Percentiles rank a stretch among this genome's conserved stretches.
Evolutionary conservation across 2,113 vertebrate species (phyloP).

Genomic region (Salminus brasiliensis): DNA sequence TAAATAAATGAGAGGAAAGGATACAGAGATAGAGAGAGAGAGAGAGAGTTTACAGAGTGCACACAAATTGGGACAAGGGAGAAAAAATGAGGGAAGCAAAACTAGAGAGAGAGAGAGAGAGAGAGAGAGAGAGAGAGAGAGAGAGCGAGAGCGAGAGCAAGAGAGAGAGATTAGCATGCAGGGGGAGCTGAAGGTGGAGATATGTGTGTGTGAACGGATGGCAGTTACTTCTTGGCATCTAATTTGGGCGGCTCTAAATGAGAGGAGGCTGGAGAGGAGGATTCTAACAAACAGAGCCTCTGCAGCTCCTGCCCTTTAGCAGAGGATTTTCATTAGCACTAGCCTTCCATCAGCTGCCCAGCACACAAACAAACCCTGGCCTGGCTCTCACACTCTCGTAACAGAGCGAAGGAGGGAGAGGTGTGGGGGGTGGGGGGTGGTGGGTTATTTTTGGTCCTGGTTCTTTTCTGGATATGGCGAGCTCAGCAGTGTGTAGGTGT

Average conservation of each 20-base stretch:
- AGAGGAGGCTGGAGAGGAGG: constrained; percentile 32
- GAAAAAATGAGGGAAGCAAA: neutral
- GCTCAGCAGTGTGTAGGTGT: constrained; percentile 33
- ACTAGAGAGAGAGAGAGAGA: constrained; percentile 37
- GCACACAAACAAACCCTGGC: neutral
- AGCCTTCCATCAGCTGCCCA: constrained; percentile 7
- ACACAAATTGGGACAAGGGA: constrained; percentile 27
- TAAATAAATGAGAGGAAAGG: neutral
- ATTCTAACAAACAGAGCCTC: constrained; percentile 40
- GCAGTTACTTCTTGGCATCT: constrained; percentile 44
- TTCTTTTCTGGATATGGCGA: constrained; percentile 16
- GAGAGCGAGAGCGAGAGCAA: constrained; percentile 31
- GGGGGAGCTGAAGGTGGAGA: constrained; percentile 31
- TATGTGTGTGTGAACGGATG: constrained; percentile 10
- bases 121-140: constrained; percentile 19
- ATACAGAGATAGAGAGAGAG: neutral
- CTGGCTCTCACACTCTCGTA: neutral
- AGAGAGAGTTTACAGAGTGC: neutral
- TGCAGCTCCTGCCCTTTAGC: constrained; percentile 38
- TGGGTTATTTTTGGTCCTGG: constrained; percentile 32
- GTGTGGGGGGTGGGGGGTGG: no score
- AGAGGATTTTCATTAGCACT: constrained; percentile 35
- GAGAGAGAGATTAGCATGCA: constrained; percentile 53
- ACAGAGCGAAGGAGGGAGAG: no score
- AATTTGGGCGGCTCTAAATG: constrained; percentile 47